Percentiles rank a stretch among this genome's conserved stretches.
phyloP scores from a whole-genome alignment of 2,113 vertebrate species.

The Rhodinocichla rosea region DNA sequence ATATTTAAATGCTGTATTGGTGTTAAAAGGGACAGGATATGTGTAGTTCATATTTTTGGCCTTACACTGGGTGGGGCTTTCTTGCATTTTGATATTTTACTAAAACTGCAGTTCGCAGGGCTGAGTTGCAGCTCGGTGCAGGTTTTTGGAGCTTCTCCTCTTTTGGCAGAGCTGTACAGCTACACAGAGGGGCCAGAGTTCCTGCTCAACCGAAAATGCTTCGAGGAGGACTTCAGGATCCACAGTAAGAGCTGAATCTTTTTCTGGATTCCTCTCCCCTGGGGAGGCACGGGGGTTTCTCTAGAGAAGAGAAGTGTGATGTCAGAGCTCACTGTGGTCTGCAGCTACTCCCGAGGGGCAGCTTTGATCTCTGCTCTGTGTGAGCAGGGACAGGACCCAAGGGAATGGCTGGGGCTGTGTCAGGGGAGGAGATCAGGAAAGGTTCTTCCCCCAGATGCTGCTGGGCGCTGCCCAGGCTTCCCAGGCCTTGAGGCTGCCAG shows the following conservation, averaged over 20 bases:
- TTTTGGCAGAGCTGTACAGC: slow-evolving; percentile 89
- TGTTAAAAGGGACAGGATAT: neutral
- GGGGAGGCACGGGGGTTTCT: neutral
- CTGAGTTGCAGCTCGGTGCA: neutral
- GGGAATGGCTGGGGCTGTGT: fast-evolving
- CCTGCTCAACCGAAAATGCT: slow-evolving; percentile 91
- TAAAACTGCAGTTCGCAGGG: fast-evolving
- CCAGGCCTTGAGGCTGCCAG: neutral
- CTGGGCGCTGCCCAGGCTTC: neutral
- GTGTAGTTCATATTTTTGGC: neutral
- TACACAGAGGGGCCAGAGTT: slow-evolving; percentile 98
- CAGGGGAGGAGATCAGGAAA: fast-evolving
- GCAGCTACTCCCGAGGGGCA: neutral
- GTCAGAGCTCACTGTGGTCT: neutral
- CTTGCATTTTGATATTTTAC: neutral
- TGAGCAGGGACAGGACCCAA: neutral
- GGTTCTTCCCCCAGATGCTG: neutral
- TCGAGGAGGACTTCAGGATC: slow-evolving; percentile 91
- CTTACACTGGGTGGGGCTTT: neutral
- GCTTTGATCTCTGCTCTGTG: fast-evolving
- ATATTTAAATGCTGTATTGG: neutral
- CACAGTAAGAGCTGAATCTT: slow-evolving; percentile 75
- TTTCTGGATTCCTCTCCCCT: too few species aligned
- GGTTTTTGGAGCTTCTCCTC: neutral
- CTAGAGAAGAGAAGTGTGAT: neutral